Percentiles rank a stretch among this genome's conserved stretches.
These are phyloP conservation scores for Mormyrus lacerda DNA, from an alignment of 2,113 vertebrate genomes.

Conservation along the genomic window DNA sequence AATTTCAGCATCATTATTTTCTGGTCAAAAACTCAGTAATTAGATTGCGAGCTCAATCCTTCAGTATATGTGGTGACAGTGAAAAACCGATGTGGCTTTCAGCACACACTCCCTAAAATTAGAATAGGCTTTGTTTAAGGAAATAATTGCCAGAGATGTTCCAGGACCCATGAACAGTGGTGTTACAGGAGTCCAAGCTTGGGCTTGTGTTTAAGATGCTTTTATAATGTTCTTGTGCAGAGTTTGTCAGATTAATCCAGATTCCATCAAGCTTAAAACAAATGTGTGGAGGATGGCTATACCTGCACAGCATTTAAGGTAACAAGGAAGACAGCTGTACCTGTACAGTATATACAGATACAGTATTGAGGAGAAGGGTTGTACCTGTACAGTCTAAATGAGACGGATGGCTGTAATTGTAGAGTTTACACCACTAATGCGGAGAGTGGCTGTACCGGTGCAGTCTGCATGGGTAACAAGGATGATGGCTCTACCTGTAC, in stretches of 20 bases:
- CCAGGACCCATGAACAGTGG: not conserved
- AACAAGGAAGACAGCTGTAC: not conserved
- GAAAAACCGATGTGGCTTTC: constrained; percentile 21
- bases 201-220: not conserved
- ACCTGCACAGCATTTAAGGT: not conserved
- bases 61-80: constrained; percentile 30
- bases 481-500: too few species aligned
- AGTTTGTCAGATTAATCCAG: not conserved
- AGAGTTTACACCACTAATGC: not conserved
- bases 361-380: not conserved
- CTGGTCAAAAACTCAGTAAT: constrained; percentile 38
- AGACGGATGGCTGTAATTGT: not conserved
- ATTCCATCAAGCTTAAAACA: not conserved
- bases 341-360: not conserved
- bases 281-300: not conserved
- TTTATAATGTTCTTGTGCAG: not conserved
- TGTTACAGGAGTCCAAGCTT: not conserved
- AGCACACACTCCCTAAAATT: constrained; percentile 28
- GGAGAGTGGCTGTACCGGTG: too few species aligned
- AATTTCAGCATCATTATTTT: constrained; percentile 38
- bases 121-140: constrained; percentile 10
- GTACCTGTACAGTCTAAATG: not conserved
- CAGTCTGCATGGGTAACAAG: too few species aligned
- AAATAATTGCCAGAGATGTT: constrained; percentile 16
- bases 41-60: constrained; percentile 29